These are phyloP conservation scores for Daubentonia madagascariensis DNA, from an alignment of 2,113 vertebrate genomes.

Conservation along the genomic window DNA sequence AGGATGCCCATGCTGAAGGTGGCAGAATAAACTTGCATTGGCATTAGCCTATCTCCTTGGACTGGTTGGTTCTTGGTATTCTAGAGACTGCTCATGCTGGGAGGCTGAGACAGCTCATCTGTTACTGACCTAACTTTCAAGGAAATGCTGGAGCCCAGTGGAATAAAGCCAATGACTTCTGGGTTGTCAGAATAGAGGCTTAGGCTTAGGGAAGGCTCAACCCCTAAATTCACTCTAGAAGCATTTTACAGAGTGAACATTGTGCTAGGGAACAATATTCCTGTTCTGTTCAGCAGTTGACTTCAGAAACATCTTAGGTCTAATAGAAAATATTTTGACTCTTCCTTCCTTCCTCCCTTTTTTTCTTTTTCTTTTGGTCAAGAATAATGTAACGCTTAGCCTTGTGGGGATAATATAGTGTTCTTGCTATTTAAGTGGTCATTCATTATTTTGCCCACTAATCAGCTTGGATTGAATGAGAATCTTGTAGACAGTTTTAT, in stretches of 20 bases:
- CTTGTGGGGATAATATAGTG: not conserved
- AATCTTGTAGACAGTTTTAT: not conserved
- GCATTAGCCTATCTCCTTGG: not conserved
- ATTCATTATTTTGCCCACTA: not conserved
- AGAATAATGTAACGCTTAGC: not conserved
- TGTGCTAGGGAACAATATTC: fast-evolving
- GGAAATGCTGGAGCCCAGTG: not conserved
- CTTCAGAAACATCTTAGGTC: not conserved
- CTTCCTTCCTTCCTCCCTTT: not conserved
- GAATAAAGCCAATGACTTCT: not conserved
- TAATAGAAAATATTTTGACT: not conserved
- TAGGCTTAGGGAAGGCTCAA: not conserved
- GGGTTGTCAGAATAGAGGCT: not conserved
- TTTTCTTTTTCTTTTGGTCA: not conserved
- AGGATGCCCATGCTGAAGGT: not conserved
- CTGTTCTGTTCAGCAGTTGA: not conserved
- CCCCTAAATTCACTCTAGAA: not conserved
- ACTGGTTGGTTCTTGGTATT: not conserved
- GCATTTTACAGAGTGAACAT: not conserved
- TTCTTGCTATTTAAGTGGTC: not conserved
- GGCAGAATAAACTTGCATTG: not conserved
- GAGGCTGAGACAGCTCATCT: not conserved
- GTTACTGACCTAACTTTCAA: not conserved
- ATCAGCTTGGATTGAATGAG: not conserved
- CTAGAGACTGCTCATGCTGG: not conserved